Percentiles rank a stretch among this genome's conserved stretches.
Conservation (phyloP, 2,113 vertebrate species). For the Bagarius yarrelli region DNA sequence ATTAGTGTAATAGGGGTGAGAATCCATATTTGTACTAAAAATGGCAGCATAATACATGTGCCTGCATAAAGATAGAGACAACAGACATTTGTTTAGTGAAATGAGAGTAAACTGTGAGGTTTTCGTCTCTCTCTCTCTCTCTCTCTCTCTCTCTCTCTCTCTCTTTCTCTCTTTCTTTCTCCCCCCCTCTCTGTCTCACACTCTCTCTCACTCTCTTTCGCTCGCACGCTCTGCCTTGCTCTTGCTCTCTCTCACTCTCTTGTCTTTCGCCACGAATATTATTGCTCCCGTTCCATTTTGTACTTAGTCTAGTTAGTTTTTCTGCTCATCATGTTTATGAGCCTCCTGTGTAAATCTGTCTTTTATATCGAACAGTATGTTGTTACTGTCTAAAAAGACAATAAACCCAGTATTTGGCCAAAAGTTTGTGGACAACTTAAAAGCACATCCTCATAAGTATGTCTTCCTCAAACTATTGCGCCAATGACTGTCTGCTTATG, state of each 20-base stretch:
- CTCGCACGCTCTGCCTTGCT: no score
- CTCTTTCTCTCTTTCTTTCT: slow-evolving; percentile 2
- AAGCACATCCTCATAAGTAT: no score
- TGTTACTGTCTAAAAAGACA: neutral
- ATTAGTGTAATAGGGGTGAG: neutral
- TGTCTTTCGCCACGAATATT: neutral
- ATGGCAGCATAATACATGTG: neutral
- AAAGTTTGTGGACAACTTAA: neutral
- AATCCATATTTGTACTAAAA: slow-evolving; percentile 8
- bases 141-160: slow-evolving; percentile 11
- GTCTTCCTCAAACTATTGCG: no score
- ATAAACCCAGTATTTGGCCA: neutral
- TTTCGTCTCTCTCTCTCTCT: neutral
- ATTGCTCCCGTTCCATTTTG: neutral
- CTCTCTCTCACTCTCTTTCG: slow-evolving; percentile 17
- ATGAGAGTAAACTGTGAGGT: neutral
- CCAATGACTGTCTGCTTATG: no score
- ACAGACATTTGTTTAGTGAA: neutral
- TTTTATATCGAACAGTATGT: neutral
- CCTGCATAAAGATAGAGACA: neutral
- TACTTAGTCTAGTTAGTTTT: neutral
- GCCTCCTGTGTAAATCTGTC: slow-evolving; percentile 5
- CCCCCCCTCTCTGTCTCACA: neutral
- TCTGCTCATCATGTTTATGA: neutral
- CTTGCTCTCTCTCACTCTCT: slow-evolving; percentile 10